These are phyloP conservation scores for Cuculus canorus DNA, from an alignment of 2,797 vertebrate species.

Conservation along the genomic window DNA sequence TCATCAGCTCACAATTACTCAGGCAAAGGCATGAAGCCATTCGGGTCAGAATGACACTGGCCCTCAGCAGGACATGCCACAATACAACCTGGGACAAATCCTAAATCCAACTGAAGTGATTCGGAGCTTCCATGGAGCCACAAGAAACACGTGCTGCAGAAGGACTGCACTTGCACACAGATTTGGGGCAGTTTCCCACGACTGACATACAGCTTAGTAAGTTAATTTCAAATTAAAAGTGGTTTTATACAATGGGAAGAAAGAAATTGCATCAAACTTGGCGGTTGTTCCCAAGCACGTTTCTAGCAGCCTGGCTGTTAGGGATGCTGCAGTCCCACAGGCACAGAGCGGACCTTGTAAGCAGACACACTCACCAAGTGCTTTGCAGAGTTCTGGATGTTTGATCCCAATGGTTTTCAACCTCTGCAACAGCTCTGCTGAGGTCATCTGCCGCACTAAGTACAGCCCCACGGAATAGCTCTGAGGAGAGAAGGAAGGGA, in stretches of 20 bases:
- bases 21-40: slow-evolving; percentile 40
- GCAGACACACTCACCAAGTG: slow-evolving; percentile 86
- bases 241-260: neutral
- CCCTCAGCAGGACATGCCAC: neutral
- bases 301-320: neutral
- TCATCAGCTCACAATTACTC: neutral
- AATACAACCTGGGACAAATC: neutral
- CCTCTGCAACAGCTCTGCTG: slow-evolving; percentile 92
- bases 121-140: neutral
- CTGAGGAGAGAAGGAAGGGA: slow-evolving; percentile 73
- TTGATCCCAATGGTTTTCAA: slow-evolving; percentile 95
- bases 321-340: neutral
- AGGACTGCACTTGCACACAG: neutral
- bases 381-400: slow-evolving; percentile 94
- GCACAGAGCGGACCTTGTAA: neutral
- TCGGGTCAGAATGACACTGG: neutral
- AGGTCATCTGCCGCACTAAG: slow-evolving; percentile 93
- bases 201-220: neutral
- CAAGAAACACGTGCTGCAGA: neutral
- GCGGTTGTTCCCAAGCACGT: neutral
- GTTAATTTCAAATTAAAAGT: neutral
- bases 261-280: neutral
- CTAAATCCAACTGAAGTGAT: neutral
- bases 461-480: slow-evolving; percentile 96
- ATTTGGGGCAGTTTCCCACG: neutral